Base-by-base conservation (phyloP, 2,888 invertebrate genomes). In the Rhynchonema sp. region DNA sequence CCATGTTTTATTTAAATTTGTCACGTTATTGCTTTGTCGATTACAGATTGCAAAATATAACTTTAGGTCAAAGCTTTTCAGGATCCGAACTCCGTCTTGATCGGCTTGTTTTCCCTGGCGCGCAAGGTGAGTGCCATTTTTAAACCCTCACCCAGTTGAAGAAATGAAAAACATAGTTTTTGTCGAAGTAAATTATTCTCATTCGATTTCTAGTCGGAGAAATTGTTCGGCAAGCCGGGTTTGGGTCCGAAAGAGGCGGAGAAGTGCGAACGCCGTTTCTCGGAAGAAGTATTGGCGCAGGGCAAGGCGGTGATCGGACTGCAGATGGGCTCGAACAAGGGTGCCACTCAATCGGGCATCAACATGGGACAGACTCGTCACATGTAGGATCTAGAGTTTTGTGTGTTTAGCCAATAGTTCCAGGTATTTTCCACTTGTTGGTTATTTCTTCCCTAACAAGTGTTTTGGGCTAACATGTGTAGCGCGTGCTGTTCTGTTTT, bases 251-350 rank as follows among this genome's bases (percentile, higher is more conserved):
- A 66, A 77, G 94, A 96, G 77, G 84, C 91, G 9, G 88, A 91
- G 73, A 89, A 88, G 77, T 92, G 96, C 74, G 84, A 88, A 53
- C 82, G 94, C 64, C 82, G 87, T 72, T 96, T 94, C 79, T 83
- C 86, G 22, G 89, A 92, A 59, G 94, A 96, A 73, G 92, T 92
- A 75, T 78, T 94, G 66, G 82, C 86, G 65, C 91, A 91, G 22
- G 88, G 91, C 0, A 86, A 91, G 71, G 84, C 85, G 57, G 86
- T 94, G 62, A 94, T 72, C 61, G 70, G 72, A 9, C 68, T 92
- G 61, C 94, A 96, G 75, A 90, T 90, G 76, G 96, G 96, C 62
- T 87, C 88, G 71, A 96, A 96, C 81, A 94, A 94, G 77, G 94
- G 94, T 30, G 94, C 94, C n/a, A n/a, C n/a, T n/a, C n/a, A n/a